Conservation (phyloP, 2,797 vertebrate species). For the Aphelocoma californica region DNA sequence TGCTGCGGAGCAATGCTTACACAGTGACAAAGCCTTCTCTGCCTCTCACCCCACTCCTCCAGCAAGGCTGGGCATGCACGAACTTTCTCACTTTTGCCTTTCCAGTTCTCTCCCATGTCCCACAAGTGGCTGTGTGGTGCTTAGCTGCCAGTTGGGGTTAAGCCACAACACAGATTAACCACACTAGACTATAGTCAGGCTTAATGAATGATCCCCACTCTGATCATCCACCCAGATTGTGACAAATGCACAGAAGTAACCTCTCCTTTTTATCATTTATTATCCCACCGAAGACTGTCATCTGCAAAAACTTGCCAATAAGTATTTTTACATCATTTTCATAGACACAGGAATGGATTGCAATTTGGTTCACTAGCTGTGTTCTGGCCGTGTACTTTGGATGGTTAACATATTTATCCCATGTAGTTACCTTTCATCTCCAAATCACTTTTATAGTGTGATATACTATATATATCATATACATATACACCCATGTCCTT, state of each 20-base stretch:
- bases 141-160: neutral
- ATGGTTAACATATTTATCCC: neutral
- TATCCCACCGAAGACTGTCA: neutral
- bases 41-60: neutral
- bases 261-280: neutral
- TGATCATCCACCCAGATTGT: neutral
- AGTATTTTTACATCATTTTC: neutral
- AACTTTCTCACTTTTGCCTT: neutral
- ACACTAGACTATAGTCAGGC: neutral
- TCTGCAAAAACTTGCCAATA: neutral
- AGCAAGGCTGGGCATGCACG: fast-evolving
- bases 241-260: neutral
- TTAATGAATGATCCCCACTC: neutral
- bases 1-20: neutral
- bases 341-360: neutral
- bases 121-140: neutral
- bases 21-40: neutral
- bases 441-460: neutral
- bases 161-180: neutral
- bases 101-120: neutral
- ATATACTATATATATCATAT: no score
- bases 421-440: neutral
- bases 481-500: neutral
- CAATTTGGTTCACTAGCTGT: neutral
- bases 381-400: neutral